A percentile compares a stretch with the other conserved stretches of the same genome.
Conservation (phyloP, 2,797 vertebrate species). For the Trichosurus vulpecula region DNA sequence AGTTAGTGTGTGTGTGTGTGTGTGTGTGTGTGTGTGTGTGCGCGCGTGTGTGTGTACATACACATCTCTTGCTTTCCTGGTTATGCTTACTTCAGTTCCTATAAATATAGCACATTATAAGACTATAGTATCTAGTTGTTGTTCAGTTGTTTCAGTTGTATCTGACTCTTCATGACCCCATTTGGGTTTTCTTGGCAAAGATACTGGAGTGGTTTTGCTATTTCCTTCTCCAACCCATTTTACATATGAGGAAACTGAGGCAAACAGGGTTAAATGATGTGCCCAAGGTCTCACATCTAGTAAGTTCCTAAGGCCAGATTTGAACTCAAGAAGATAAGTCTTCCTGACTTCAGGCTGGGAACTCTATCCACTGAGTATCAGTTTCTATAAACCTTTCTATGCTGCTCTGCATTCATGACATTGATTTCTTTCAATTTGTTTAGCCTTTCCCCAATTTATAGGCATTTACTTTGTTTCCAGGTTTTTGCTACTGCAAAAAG, state of each 20-base stretch:
- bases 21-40: too few relatives aligned
- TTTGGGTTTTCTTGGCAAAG: not conserved
- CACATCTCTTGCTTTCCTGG: not conserved
- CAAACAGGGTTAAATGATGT: not conserved
- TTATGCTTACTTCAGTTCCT: not conserved
- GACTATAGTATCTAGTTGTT: not conserved
- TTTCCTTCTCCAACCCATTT: not conserved
- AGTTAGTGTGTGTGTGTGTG: not conserved
- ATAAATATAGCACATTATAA: not conserved
- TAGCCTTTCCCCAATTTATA: not conserved
- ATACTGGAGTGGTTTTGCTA: not conserved
- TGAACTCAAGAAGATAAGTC: not conserved
- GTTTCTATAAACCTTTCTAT: not conserved
- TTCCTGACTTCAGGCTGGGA: not conserved
- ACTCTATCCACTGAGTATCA: not conserved
- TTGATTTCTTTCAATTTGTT: not conserved
- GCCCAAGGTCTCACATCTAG: not conserved
- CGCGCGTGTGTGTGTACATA: not conserved
- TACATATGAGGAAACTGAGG: not conserved
- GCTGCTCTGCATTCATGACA: not conserved
- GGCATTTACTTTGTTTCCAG: not conserved
- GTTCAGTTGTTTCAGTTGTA: not conserved
- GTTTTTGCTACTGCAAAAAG: not conserved
- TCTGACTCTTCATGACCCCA: not conserved
- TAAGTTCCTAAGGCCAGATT: not conserved